Evolutionary conservation across 1,140 invertebrate species (phyloP), one percentile per base, ranked within the genome.

Genomic region (Bombus confusus): DNA sequence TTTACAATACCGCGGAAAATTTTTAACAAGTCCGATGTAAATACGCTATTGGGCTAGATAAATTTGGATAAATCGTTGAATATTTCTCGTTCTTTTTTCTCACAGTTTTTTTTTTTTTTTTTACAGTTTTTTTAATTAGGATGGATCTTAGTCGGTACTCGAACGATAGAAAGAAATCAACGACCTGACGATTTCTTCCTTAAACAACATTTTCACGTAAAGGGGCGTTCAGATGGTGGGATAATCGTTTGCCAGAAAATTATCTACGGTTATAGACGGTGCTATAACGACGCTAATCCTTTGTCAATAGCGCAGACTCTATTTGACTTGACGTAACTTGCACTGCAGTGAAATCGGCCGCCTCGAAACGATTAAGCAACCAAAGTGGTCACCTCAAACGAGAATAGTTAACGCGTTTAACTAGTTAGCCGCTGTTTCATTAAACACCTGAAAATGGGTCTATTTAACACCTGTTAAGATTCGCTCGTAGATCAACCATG

Each of bases 301-400:
- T 37, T 57, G 81, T 78, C 81, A 69, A 83, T 83, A 83, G 10
- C 22, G 28, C 31, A 12, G 22, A 31, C 43, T 47, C 10, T 57
- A 47, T 77, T 77, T 68, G 37, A 69, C 62, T 77, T 77, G 74
- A 66, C 69, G 74, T 69, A 78, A 83, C 62, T 83, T 66, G 81
- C 73, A 52, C 43, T 28, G 6, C 43, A 28, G 64, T 34, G 81
- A 78, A 78, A 83, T 69, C 74, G 37, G 10, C 74, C 47, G 52
- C 47, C 34, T 41, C 81, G 62, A 69, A 77, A 43, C 74, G 81
- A 83, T 83, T 83, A 83, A 83, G 81, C 81, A 76, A 83, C 81
- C 81, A 59, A 83, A 83, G 81, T 77, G 81, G 74, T 77, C 81
- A 77, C 34, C 62, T 75, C 66, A 39, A 66, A 83, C 39, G 64